Base-by-base conservation (phyloP, 2,113 vertebrate genomes). In the Entelurus aequoreus region DNA sequence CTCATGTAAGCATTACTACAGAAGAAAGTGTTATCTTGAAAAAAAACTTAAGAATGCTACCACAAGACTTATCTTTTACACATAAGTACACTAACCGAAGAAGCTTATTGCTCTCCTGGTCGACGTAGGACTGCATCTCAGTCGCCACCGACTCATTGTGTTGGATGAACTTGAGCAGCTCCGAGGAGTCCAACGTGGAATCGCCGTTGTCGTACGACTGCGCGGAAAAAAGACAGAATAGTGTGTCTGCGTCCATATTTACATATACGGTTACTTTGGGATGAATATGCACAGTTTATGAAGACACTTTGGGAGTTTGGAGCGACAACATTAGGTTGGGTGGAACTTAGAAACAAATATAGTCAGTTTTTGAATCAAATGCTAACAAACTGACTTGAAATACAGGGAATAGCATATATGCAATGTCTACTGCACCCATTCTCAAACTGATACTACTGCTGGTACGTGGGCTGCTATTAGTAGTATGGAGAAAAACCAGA, bases 151-250 rank as follows among this genome's bases (percentile, higher is more conserved):
- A 94, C 36, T 96, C 94, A 5, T 98, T 98, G 85, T 96, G 96
- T 79, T 97, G 94, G 85, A 99, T 94, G 85, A 98, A 98, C 51
- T 94, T 96, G 74, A 98, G 90, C 71, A 98, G 92, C 74, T 99
- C 97, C 0, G 88, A 89, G 57, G 97, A 98, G 84, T 99, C 97
- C 87, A 99, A 70, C 74, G 88, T 91, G 78, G 94, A 90, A 77
- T 99, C 97, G 0, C 94, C 96, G 52, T 93, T 90, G 48, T 97
- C 97, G 56, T 95, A 96, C 19, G 82, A 94, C 97, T 99, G 72
- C 47, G 28, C 75, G 50, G 54, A 36, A 71, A 38, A 66, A 65
- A 2, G 35, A 37, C 2, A 54, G 21, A 53, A 42, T 57, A 16
- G 9, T 11, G 19, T 16, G 9, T 55, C 15, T 38, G 54, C 36